These are phyloP conservation scores for Spatulosminthurus flaviceps DNA, from an alignment of 2,888 invertebrate species.

Conservation along the genomic window DNA sequence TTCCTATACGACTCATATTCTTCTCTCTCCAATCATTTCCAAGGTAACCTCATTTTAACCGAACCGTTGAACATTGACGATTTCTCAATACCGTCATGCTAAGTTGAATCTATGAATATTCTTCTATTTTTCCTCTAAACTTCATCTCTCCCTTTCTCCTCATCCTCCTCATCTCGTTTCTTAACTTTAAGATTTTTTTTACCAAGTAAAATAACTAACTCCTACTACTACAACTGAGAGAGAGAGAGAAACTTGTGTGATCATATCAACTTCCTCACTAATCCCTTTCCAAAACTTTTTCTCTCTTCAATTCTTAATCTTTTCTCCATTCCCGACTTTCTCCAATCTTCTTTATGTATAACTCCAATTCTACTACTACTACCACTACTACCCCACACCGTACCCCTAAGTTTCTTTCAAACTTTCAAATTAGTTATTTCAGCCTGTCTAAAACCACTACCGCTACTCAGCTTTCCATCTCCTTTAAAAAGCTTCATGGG, in stretches of 20 bases:
- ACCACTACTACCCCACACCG: too few species aligned
- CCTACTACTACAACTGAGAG: not conserved
- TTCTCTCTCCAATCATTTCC: not conserved
- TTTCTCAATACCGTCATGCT: not conserved
- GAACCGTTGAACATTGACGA: constrained; percentile 40
- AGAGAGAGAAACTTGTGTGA: not conserved
- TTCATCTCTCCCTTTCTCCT: not conserved
- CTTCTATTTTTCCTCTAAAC: not conserved
- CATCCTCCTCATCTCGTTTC: not conserved
- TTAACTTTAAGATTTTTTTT: constrained; percentile 10
- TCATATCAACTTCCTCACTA: constrained; percentile 17
- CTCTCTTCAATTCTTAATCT: not conserved
- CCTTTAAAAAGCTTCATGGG: not conserved
- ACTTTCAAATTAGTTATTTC: not conserved
- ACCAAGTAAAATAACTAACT: not conserved
- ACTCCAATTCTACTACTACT: not conserved
- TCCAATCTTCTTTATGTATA: not conserved
- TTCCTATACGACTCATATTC: not conserved
- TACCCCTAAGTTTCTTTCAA: too few species aligned
- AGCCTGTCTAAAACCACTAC: not conserved
- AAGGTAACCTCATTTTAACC: constrained; percentile 34
- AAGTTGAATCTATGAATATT: constrained; percentile 31
- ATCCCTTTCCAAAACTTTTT: not conserved
- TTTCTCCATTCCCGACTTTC: not conserved
- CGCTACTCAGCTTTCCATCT: not conserved